phyloP scores from a whole-genome alignment of 53 echinoderm and acorn worm species.

The Patiria pectinifera region DNA sequence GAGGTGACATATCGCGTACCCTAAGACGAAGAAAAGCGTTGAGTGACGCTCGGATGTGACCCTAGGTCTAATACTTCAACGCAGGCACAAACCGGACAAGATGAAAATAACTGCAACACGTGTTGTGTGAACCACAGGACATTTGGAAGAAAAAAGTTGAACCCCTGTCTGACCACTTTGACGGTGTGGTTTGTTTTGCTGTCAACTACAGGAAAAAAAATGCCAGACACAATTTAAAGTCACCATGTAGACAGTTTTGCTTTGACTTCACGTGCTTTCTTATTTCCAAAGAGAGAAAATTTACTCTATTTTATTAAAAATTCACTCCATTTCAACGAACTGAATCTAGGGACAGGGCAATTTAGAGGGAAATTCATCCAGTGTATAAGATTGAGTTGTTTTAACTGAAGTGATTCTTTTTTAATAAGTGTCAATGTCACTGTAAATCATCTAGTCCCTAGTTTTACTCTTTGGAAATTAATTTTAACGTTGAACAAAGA shows the following conservation, averaged over 20 bases:
- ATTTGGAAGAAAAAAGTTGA: background rate
- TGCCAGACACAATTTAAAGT: background rate
- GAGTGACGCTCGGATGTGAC: constrained; percentile 31
- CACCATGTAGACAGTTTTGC: background rate
- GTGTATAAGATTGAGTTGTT: too few relatives aligned
- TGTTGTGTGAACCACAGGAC: background rate
- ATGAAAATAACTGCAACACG: constrained; percentile 14
- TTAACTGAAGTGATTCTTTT: background rate
- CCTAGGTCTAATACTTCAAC: background rate
- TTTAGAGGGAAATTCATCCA: too few relatives aligned
- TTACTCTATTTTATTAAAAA: too few relatives aligned
- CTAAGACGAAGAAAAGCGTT: background rate
- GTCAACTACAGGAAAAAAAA: background rate
- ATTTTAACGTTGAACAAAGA: too few relatives aligned
- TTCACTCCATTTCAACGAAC: too few relatives aligned
- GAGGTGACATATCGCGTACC: background rate
- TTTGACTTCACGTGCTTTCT: background rate
- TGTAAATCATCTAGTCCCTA: too few relatives aligned
- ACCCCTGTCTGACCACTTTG: background rate
- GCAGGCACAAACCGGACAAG: background rate
- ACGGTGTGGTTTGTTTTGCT: background rate
- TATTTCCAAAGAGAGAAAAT: background rate
- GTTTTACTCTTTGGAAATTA: too few relatives aligned
- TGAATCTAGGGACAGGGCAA: too few relatives aligned
- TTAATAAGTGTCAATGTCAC: background rate